Percentiles rank a stretch among this genome's conserved stretches.
Evolutionary conservation across 2,113 vertebrate species (phyloP).

Genomic region (Pongo pygmaeus): DNA sequence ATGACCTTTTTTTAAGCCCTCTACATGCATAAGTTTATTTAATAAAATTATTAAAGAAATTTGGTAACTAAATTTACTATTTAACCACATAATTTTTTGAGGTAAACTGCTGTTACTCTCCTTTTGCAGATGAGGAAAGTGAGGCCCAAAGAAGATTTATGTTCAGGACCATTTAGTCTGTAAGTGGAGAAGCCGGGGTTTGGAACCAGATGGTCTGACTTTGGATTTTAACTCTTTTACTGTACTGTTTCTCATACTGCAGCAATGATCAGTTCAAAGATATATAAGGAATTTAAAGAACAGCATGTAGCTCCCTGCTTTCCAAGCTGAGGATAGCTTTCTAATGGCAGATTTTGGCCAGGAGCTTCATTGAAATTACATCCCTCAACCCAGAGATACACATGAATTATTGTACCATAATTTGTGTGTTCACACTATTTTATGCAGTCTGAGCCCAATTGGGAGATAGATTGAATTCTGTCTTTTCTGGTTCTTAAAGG

Average conservation of each 20-base stretch:
- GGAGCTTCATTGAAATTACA: background rate
- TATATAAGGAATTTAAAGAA: background rate
- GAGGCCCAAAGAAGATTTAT: background rate
- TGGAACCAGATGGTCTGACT: background rate
- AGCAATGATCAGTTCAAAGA: background rate
- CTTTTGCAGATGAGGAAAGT: constrained; percentile 40
- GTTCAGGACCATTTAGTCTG: background rate
- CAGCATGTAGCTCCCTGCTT: background rate
- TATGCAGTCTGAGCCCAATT: background rate
- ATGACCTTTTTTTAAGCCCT: background rate
- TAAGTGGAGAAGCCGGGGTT: background rate
- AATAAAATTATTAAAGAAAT: background rate
- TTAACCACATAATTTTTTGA: background rate
- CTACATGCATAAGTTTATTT: background rate
- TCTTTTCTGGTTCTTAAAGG: background rate
- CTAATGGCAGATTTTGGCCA: background rate
- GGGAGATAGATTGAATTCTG: background rate
- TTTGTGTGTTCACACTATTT: background rate
- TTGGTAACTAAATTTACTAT: background rate
- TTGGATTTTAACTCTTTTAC: background rate
- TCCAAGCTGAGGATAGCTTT: background rate
- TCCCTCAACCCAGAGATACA: background rate
- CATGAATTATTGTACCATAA: background rate
- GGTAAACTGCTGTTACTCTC: background rate
- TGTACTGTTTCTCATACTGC: background rate